Base-by-base conservation (phyloP, 2,888 invertebrate species). In the Limenitis camilla region DNA sequence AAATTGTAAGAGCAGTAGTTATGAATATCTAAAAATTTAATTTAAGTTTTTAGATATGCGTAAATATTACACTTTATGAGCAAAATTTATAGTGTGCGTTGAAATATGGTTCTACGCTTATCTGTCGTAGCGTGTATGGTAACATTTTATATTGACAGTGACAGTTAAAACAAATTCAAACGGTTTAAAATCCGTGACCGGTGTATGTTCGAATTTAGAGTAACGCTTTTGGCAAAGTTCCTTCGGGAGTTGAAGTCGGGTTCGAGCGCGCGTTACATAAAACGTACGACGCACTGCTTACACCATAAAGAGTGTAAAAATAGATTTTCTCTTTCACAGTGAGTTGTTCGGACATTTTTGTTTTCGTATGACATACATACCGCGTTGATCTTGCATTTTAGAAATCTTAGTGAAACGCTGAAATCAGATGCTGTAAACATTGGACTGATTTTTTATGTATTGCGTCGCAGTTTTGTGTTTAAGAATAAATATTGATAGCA, bases 271-370 rank as follows among this genome's bases (percentile, higher is more conserved):
- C 58, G 76, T 81, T 81, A 82, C 72, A 74, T 83, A 81, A 78
- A 85, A 74, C 74, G 73, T 75, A 74, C 78, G 76, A 69, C 73
- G 79, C 66, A 70, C 66, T 62, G 66, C 68, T 74, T 74, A 67
- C 73, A 72, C 62, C 69, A 80, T 78, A 75, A 78, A 81, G 79
- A 79, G 72, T 76, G 69, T 84, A 86, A 76, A 85, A 86, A 86
- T 87, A 87, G 87, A 86, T 67, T 69, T 74, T 69, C 68, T 68
- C 67, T 69, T 74, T 69, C 68, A 68, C 67, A 76, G 78, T 82
- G 82, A 81, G 76, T 85, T 78, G 76, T 78, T 78, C 72, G 65
- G 78, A 79, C 80, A 78, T 83, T 81, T 84, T 83, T 85, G 83
- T 85, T 85, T 83, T 81, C 71, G 76, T 75, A 69, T 80, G 82